A percentile compares a stretch with the other conserved stretches of the same genome.
Conservation (phyloP, 1,140 invertebrate species). For the Hylyphantes graminicola region DNA sequence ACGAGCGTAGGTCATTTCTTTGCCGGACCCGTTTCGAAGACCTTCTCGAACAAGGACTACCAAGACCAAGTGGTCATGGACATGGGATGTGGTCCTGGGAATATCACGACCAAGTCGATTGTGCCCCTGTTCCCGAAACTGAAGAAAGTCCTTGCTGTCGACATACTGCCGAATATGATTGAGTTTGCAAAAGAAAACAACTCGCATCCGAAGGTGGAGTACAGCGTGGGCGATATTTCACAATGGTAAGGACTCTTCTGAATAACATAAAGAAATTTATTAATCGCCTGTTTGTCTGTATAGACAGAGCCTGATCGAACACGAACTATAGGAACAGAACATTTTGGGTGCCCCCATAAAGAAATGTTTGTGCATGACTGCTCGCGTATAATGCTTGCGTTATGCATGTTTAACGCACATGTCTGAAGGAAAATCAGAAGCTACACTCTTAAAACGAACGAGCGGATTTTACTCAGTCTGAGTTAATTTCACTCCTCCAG, state of each 20-base stretch:
- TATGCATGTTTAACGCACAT: background rate
- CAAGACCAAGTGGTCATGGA: slow-evolving; percentile 23
- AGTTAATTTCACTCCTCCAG: too few species aligned
- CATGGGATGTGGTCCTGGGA: slow-evolving; percentile 35
- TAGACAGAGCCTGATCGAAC: background rate
- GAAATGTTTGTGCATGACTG: background rate
- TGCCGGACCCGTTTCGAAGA: background rate
- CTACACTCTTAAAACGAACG: too few species aligned
- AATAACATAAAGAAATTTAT: background rate
- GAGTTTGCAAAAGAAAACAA: slow-evolving; percentile 7
- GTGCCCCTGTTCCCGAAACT: background rate
- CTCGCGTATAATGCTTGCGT: background rate
- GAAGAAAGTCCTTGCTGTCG: slow-evolving; percentile 8
- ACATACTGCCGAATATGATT: slow-evolving; percentile 25
- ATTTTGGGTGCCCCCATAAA: background rate
- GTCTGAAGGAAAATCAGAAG: background rate
- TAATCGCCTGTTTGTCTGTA: background rate
- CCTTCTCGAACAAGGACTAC: background rate
- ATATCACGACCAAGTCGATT: background rate
- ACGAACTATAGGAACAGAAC: background rate
- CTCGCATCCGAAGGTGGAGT: slow-evolving; percentile 10
- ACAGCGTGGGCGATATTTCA: slow-evolving; percentile 9
- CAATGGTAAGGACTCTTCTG: slow-evolving; percentile 6
- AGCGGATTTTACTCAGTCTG: too few species aligned
- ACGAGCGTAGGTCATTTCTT: background rate